Evolutionary conservation across 2,113 vertebrate species (phyloP), one percentile per base, ranked within the genome.

Genomic region (Pitta sordida): DNA sequence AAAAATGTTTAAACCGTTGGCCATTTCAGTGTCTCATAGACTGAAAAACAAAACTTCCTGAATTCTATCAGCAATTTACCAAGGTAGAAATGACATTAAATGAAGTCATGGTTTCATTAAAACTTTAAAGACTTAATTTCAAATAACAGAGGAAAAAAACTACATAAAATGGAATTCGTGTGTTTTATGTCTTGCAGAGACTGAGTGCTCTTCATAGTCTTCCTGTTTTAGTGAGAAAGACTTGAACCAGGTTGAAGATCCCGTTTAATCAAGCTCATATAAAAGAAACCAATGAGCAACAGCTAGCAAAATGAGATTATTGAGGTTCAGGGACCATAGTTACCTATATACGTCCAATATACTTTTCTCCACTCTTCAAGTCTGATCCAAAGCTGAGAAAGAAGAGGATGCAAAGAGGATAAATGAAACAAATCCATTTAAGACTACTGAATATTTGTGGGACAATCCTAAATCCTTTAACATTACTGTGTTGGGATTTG

Each of bases 391-490:
- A 84, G 19, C 34, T 76, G 37, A 93, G 64, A 81, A 92, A 81
- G 39, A 88, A 82, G 46, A 69, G 29, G 16, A 67, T 67, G n/a
- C 46, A 70, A 60, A 78, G 26, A 71, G 56, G 77, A 92, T 82
- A 58, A 92, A 86, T 49, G 36, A 91, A 91, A 87, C 90, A 95
- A 95, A 95, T 92, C 86, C 73, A 86, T 34, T 92, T 88, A 86
- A 68, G 49, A 53, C 20, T 60, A 32, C 3, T 49, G 49, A 93
- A 79, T 94, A 86, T 88, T 88, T 89, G 58, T 76, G 52, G 56
- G 67, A 92, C 20, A 3, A 56, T 82, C 56, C 44, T 65, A 75
- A 91, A 92, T 86, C 91, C 83, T 92, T 84, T 53, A 75, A 23
- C 5, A 39, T 88, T 79, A 83, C 41, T 53, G 11, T 68, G 29